Evolutionary conservation across 2,888 invertebrate genomes (phyloP).

Genomic region (Diadegma fenestrale): DNA sequence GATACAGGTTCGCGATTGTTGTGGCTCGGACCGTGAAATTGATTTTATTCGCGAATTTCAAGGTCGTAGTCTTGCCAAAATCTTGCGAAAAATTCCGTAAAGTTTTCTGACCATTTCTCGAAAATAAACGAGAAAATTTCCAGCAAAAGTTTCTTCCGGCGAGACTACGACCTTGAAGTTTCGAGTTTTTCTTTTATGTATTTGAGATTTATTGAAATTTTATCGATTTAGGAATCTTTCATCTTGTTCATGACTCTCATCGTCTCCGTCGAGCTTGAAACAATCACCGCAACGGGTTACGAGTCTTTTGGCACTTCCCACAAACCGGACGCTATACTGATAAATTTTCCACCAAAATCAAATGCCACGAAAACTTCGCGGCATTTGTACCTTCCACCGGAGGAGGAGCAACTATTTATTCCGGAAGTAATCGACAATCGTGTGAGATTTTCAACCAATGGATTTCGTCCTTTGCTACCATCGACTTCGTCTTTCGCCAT

Average conservation of each 20-base stretch:
- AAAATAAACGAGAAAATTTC: too few species aligned
- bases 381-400: conserved; percentile 74
- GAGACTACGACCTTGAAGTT: too few species aligned
- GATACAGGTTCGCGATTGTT: conserved; percentile 59
- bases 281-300: conserved; percentile 22
- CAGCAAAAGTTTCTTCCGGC: too few species aligned
- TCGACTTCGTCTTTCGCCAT: conserved; percentile 25
- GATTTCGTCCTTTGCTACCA: conserved; percentile 41
- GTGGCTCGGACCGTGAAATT: neutral
- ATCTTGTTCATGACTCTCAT: conserved; percentile 39
- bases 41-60: too few species aligned
- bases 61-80: too few species aligned
- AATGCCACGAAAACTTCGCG: conserved; percentile 68
- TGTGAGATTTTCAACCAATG: conserved; percentile 59
- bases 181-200: neutral
- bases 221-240: conserved; percentile 38
- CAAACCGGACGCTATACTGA: conserved; percentile 68
- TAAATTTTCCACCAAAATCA: conserved; percentile 72
- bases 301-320: conserved; percentile 37
- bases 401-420: conserved; percentile 64
- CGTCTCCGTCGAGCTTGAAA: conserved; percentile 49
- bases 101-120: too few species aligned
- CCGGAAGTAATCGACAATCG: conserved; percentile 78
- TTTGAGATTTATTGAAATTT: neutral
- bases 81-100: too few species aligned